Conservation (phyloP, 2,113 vertebrate species). For the Aix galericulata region DNA sequence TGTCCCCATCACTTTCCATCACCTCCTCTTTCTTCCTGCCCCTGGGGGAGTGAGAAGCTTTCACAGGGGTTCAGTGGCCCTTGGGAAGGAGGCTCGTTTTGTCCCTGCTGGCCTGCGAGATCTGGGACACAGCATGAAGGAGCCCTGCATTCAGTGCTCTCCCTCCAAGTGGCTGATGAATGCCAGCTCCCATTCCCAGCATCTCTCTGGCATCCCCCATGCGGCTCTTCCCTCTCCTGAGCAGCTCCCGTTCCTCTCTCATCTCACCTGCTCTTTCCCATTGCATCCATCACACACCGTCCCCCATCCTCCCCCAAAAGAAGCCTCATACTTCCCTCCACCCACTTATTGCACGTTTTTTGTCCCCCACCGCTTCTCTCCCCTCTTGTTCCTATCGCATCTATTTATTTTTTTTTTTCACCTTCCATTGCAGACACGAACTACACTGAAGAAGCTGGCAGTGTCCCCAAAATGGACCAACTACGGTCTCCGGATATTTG, state of each 20-base stretch:
- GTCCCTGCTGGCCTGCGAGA: neutral
- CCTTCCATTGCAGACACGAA: conserved; percentile 78
- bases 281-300: rapidly evolving
- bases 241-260: neutral
- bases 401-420: neutral
- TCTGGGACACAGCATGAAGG: neutral
- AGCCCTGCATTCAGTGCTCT: neutral
- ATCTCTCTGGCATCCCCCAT: rapidly evolving
- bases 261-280: neutral
- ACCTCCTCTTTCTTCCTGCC: neutral
- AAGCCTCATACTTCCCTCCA: neutral
- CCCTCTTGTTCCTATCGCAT: neutral
- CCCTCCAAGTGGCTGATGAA: neutral
- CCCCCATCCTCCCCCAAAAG: neutral
- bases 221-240: neutral
- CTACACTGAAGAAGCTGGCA: conserved; percentile 87
- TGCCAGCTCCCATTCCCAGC: neutral
- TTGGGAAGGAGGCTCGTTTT: neutral
- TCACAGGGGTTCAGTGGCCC: neutral
- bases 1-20: neutral
- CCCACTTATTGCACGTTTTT: neutral
- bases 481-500: conserved; percentile 94
- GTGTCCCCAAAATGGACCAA: conserved; percentile 89
- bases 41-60: neutral
- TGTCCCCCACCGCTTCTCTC: neutral